Evolutionary conservation across 1,140 invertebrate species (phyloP).

Genomic region (Rhopalosiphum maidis): DNA sequence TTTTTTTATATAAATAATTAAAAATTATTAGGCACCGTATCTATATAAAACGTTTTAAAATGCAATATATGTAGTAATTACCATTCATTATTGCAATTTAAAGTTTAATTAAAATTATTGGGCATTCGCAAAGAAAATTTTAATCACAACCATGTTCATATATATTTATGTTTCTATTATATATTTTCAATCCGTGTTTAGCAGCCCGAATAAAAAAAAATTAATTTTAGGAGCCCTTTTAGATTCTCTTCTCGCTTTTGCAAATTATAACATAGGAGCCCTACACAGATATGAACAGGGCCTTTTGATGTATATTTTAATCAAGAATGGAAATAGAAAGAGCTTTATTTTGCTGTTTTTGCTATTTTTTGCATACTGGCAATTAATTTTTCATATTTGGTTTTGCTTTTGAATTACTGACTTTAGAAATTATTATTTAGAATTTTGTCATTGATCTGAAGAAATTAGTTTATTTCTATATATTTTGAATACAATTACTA

Average conservation of each 20-base stretch:
- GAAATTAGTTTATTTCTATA: background rate
- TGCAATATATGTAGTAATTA: background rate
- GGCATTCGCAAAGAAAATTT: background rate
- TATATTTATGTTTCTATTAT: background rate
- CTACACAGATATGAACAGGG: background rate
- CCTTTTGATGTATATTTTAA: conserved; percentile 41
- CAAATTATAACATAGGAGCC: conserved; percentile 1
- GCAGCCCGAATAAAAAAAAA: background rate
- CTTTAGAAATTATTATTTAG: background rate
- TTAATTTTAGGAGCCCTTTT: background rate
- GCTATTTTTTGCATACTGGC: conserved; percentile 7
- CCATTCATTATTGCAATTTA: background rate
- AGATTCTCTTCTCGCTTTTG: background rate
- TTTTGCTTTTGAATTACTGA: background rate
- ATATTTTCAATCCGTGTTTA: background rate
- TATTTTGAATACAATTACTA: no score
- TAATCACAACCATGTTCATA: background rate
- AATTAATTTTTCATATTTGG: background rate
- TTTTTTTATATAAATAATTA: background rate
- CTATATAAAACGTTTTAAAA: background rate
- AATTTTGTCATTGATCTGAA: background rate
- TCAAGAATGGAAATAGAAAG: conserved; percentile 18
- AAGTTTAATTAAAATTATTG: conserved; percentile 13
- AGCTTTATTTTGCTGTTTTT: background rate
- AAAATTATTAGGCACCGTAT: rapidly evolving